Conservation (phyloP, 1,140 invertebrate genomes). For the Magallana gigas region DNA sequence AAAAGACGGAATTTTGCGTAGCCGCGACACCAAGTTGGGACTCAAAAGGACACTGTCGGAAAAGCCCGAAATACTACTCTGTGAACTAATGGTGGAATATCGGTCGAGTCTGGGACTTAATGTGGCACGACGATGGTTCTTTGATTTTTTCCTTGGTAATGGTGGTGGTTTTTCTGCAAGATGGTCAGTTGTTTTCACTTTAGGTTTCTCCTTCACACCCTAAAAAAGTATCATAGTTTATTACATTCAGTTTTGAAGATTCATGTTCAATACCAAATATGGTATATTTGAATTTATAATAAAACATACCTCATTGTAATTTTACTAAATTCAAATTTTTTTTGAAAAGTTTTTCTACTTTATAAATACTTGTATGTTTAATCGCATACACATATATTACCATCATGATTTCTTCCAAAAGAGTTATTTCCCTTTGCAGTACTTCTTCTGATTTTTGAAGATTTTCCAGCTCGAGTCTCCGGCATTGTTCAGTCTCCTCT, state of each 20-base stretch:
- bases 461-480: constrained; percentile 60
- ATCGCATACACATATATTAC: constrained; percentile 30
- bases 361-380: no score
- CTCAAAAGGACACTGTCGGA: constrained; percentile 59
- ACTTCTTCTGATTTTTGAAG: constrained; percentile 69
- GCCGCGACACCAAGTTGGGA: constrained; percentile 70
- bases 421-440: constrained; percentile 71
- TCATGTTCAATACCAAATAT: no score
- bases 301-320: no score
- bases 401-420: constrained; percentile 75
- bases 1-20: constrained; percentile 68
- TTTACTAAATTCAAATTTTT: no score
- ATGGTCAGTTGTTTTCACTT: not conserved
- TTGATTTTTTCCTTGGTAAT: constrained; percentile 56
- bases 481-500: constrained; percentile 47
- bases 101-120: constrained; percentile 42
- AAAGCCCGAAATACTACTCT: constrained; percentile 41
- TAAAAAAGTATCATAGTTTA: not conserved
- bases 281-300: no score
- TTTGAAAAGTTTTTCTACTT: no score
- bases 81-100: constrained; percentile 42
- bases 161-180: constrained; percentile 58
- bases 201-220: constrained; percentile 19
- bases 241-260: not conserved
- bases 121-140: constrained; percentile 42